Evolutionary conservation across 2,888 invertebrate species (phyloP).

Genomic region (Dyspetes luteomarginatus): DNA sequence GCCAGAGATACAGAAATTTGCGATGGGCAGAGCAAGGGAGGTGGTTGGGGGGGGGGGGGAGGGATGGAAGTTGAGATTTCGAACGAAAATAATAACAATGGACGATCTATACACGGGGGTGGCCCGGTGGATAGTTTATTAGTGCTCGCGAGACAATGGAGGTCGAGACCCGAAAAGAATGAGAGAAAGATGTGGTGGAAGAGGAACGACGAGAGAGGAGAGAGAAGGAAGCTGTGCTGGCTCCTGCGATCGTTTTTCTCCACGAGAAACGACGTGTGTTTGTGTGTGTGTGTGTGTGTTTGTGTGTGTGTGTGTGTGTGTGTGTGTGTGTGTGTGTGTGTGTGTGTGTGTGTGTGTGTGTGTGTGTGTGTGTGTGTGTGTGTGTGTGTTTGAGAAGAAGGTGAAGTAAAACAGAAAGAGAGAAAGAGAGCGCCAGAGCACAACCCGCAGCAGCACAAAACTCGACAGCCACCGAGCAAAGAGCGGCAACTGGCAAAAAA

Average conservation of each 20-base stretch:
- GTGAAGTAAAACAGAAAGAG: constrained; percentile 58
- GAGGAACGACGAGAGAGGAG: constrained; percentile 63
- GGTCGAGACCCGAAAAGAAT: constrained; percentile 82
- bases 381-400: constrained; percentile 16
- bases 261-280: constrained; percentile 37
- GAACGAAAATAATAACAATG: constrained; percentile 67
- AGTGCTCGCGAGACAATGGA: constrained; percentile 82
- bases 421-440: constrained; percentile 65
- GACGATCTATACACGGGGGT: constrained; percentile 73
- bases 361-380: constrained; percentile 11
- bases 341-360: constrained; percentile 12
- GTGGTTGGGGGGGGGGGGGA: background rate
- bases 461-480: constrained; percentile 63
- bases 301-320: constrained; percentile 13
- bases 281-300: no score
- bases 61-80: constrained; percentile 31
- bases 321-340: constrained; percentile 12
- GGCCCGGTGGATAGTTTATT: constrained; percentile 82
- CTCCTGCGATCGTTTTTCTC: constrained; percentile 60
- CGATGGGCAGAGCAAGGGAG: constrained; percentile 77
- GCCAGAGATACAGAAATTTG: constrained; percentile 75
- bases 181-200: constrained; percentile 70
- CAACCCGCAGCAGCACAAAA: constrained; percentile 59
- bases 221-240: constrained; percentile 51
- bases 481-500: constrained; percentile 54